Percentiles rank a stretch among this genome's conserved stretches.
Conservation (phyloP, 2,797 vertebrate genomes). For the Hippopotamyrus pictus region DNA sequence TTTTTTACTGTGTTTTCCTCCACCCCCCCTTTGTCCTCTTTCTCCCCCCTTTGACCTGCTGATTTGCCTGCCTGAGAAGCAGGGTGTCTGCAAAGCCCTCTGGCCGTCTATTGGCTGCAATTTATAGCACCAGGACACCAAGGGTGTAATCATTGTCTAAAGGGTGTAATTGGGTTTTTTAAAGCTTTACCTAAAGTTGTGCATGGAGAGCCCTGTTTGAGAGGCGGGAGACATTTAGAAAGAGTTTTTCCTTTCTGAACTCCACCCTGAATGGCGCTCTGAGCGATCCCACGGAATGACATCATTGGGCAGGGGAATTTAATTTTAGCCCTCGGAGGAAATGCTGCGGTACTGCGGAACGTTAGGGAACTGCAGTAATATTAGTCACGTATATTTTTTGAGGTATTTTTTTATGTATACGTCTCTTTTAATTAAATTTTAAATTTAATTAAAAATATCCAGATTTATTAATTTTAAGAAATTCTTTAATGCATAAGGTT, state of each 20-base stretch:
- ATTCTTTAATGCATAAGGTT: background rate
- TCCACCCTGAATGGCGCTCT: background rate
- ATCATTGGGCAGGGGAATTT: background rate
- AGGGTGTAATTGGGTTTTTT: conserved; percentile 14
- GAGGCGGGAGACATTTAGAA: background rate
- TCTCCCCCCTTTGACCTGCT: background rate
- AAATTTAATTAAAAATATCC: background rate
- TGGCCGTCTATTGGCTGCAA: conserved; percentile 33
- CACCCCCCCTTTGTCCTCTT: background rate
- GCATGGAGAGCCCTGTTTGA: background rate
- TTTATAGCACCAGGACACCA: conserved; percentile 34
- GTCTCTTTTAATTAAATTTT: background rate
- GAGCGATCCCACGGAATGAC: background rate
- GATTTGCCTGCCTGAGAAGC: background rate
- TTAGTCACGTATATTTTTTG: background rate
- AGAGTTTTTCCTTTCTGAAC: background rate
- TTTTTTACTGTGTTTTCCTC: background rate
- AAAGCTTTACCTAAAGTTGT: background rate
- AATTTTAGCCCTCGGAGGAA: background rate
- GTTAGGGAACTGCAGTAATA: background rate
- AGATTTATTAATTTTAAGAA: background rate
- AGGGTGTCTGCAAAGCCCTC: conserved; percentile 40
- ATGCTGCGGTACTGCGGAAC: background rate
- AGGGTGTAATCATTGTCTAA: conserved; percentile 30
- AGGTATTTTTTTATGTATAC: background rate